A percentile compares a stretch with the other conserved stretches of the same genome.
Conservation (phyloP, 2,888 invertebrate genomes). For the Escarpia spicata region DNA sequence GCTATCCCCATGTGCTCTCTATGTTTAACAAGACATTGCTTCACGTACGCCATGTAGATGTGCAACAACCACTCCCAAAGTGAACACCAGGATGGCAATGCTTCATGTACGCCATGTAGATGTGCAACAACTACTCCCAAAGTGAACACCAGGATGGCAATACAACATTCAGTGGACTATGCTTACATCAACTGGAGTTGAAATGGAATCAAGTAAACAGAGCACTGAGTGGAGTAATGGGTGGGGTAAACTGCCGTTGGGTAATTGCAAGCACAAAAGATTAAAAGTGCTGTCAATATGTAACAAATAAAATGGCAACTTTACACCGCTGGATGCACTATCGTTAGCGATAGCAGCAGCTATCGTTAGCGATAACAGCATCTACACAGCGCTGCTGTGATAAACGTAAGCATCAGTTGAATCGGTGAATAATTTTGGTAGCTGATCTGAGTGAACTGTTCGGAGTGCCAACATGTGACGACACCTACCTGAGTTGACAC, state of each 20-base stretch:
- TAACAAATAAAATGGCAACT: neutral
- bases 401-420: neutral
- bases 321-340: neutral
- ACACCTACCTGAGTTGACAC: slow-evolving; percentile 10
- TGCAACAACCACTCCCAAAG: too few species aligned
- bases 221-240: too few species aligned
- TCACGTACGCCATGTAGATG: too few species aligned
- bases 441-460: neutral
- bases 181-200: neutral
- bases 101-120: too few species aligned
- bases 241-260: neutral
- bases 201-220: neutral
- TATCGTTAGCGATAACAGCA: too few species aligned
- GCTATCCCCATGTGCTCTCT: too few species aligned
- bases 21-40: too few species aligned
- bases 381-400: neutral
- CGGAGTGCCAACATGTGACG: neutral
- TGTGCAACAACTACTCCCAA: too few species aligned
- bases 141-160: too few species aligned
- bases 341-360: too few species aligned
- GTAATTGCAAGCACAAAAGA: neutral
- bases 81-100: too few species aligned
- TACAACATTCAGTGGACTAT: neutral
- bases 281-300: neutral
- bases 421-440: neutral